Conservation (phyloP, 2,113 vertebrate species). For the Paracanthobrama guichenoti region DNA sequence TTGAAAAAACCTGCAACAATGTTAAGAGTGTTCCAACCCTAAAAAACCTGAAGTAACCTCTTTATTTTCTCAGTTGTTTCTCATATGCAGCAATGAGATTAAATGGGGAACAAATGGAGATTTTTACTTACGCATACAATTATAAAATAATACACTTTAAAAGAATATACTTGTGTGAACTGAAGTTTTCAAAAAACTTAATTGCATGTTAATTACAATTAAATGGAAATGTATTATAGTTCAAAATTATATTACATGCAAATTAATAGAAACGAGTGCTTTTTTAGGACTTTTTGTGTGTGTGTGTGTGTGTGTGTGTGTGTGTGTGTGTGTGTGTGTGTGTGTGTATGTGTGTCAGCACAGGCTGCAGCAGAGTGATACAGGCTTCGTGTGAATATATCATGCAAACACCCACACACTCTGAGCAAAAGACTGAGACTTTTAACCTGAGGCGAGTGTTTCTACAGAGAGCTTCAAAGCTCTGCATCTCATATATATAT, state of each 20-base stretch:
- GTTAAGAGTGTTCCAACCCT: neutral
- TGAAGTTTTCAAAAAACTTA: too few relatives aligned
- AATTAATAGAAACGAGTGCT: neutral
- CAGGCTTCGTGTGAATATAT: conserved; percentile 63
- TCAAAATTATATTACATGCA: neutral
- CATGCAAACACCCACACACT: conserved; percentile 66
- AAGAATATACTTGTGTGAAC: neutral
- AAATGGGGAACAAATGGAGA: neutral
- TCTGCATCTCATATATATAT: neutral
- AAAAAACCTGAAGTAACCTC: neutral
- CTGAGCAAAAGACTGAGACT: conserved; percentile 68
- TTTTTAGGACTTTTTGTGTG: neutral
- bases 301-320: neutral
- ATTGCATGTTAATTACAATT: too few relatives aligned
- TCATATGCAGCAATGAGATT: neutral
- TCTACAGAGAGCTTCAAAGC: conserved; percentile 63
- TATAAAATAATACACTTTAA: neutral
- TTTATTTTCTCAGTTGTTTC: neutral
- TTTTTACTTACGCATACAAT: neutral
- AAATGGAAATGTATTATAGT: too few relatives aligned
- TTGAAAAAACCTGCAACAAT: neutral
- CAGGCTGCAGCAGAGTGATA: conserved; percentile 71
- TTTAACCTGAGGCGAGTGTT: conserved; percentile 69
- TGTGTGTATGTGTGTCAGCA: conserved; percentile 1
- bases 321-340: neutral